A percentile compares a stretch with the other conserved stretches of the same genome.
phyloP scores from a whole-genome alignment of 2,888 invertebrate species.

The Cephus sareptanus region DNA sequence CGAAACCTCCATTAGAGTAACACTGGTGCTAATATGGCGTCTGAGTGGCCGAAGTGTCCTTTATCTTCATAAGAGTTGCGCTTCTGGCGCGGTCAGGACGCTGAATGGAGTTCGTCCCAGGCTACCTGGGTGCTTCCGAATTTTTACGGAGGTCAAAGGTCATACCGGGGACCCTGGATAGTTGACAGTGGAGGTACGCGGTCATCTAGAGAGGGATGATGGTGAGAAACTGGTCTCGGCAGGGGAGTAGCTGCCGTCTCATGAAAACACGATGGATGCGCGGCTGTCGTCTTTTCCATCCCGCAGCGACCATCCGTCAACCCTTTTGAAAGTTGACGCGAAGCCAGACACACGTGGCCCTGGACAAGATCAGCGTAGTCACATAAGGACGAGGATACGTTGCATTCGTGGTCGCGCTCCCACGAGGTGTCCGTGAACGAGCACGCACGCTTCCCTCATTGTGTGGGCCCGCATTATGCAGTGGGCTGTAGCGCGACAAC shows the following conservation, averaged over 20 bases:
- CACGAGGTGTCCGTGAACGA: slow-evolving; percentile 13
- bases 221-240: slow-evolving; percentile 1
- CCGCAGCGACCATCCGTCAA: slow-evolving; percentile 63
- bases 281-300: slow-evolving; percentile 56
- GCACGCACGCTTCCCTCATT: slow-evolving; percentile 22
- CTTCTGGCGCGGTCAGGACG: background rate
- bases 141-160: background rate
- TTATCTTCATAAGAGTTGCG: background rate
- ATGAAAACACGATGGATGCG: slow-evolving; percentile 58
- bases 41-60: background rate
- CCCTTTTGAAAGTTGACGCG: slow-evolving; percentile 58
- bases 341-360: slow-evolving; percentile 27
- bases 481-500: slow-evolving; percentile 36
- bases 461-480: slow-evolving; percentile 36
- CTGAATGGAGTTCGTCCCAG: background rate
- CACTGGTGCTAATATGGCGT: background rate
- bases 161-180: background rate
- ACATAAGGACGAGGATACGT: background rate
- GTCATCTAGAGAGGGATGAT: slow-evolving; percentile 15
- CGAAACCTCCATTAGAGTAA: slow-evolving; percentile 2
- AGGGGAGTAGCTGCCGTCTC: background rate
- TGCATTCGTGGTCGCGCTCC: background rate
- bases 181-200: background rate
- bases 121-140: background rate
- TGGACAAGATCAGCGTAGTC: background rate